phyloP scores from a whole-genome alignment of 2,797 vertebrate genomes.

The Lateolabrax maculatus region DNA sequence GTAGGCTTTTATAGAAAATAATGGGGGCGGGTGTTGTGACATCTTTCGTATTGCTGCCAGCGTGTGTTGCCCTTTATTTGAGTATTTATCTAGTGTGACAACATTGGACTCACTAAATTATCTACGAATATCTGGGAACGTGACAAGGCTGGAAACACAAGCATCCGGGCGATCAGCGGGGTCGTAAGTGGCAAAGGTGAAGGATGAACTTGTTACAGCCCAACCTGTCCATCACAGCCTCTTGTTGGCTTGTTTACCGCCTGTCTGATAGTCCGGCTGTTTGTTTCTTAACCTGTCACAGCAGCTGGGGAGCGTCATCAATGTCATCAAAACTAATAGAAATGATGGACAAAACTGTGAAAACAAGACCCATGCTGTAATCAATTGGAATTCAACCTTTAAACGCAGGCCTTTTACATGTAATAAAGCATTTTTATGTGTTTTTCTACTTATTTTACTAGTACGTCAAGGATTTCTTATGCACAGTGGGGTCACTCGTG shows the following conservation, averaged over 20 bases:
- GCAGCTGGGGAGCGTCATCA: neutral
- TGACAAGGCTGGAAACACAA: neutral
- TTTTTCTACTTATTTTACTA: neutral
- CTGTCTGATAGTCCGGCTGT: neutral
- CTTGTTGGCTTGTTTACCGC: neutral
- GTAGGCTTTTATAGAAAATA: neutral
- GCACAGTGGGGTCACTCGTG: neutral
- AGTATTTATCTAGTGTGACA: neutral
- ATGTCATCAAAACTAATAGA: neutral
- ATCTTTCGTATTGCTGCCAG: neutral
- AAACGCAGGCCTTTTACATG: neutral
- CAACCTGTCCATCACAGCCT: neutral
- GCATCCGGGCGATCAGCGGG: neutral
- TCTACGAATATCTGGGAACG: neutral
- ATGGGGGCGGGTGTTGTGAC: neutral
- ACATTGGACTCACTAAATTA: neutral
- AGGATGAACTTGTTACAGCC: neutral
- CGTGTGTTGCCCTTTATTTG: neutral
- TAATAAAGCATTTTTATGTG: neutral
- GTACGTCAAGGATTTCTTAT: neutral
- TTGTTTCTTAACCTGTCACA: neutral
- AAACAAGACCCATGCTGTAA: neutral
- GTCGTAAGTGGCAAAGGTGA: no score
- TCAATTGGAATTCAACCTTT: neutral
- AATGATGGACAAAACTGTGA: no score